These are phyloP conservation scores for Sterrhoptilus dennistouni DNA, from an alignment of 2,113 vertebrate species.

Conservation along the genomic window DNA sequence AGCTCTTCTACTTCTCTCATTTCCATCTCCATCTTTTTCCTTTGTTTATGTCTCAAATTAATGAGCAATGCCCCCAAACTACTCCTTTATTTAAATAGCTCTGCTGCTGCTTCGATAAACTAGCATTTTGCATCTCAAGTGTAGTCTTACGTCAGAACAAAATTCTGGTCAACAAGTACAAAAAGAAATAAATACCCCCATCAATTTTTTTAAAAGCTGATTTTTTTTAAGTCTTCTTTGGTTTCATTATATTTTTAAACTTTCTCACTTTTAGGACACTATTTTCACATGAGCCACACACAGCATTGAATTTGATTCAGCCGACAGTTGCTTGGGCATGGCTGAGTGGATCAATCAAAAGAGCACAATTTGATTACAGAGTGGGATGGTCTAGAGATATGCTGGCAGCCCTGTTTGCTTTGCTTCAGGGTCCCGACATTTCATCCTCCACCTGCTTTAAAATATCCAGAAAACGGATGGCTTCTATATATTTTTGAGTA, in stretches of 20 bases:
- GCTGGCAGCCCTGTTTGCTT: neutral
- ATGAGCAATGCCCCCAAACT: neutral
- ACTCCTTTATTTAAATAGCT: neutral
- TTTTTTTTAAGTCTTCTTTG: neutral
- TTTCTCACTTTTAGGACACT: neutral
- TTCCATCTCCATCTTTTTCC: neutral
- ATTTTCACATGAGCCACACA: neutral
- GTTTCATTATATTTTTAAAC: neutral
- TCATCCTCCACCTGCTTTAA: neutral
- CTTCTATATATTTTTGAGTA: neutral
- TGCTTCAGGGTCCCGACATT: neutral
- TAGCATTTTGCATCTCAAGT: neutral
- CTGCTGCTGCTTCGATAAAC: neutral
- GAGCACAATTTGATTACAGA: neutral
- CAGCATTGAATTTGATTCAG: neutral
- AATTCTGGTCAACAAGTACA: neutral
- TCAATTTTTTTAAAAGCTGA: neutral
- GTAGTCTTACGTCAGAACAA: neutral
- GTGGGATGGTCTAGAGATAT: neutral
- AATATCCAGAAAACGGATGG: neutral
- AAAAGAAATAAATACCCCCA: neutral
- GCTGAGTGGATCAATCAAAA: slow-evolving; percentile 1
- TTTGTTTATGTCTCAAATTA: neutral
- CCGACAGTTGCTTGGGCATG: neutral
- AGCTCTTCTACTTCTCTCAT: neutral